Base-by-base conservation (phyloP, 2,888 invertebrate species). In the Myopa testacea region DNA sequence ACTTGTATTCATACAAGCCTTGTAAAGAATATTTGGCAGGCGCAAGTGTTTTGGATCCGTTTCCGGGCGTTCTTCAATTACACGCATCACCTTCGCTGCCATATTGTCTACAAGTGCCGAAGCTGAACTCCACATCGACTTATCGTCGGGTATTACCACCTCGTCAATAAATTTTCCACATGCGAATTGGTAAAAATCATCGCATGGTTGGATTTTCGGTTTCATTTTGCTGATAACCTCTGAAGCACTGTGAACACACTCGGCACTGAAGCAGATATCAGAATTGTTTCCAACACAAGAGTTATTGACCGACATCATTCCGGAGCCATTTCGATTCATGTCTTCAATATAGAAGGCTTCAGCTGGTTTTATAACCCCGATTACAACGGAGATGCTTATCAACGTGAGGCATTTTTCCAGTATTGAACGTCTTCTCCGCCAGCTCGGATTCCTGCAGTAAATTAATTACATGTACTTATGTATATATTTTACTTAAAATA, bases 241-340 rank as follows among this genome's bases (percentile, higher is more conserved):
- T 4, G 94, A 92, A 3, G 95, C 94, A 88, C 90, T 93, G 85
- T 94, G 93, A 75, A 96, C 91, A 89, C 97, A 97, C 83, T 95
- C 96, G 12, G 94, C 91, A 0, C 93, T 91, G 78, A 93, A 91
- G 88, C 97, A 97, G 26, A 95, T 87, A 14, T 89, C 87, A 55
- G 55, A 55, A 12, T 88, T 87, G 4, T 86, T 58, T 78, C 75
- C 6, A 45, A 81, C 1, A 26, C 26, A 26, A 26, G 26, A 26
- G 1, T 26, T 26, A 87, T 85, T 0, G 60, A 0, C 84, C 84
- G 26, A 82, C 83, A 79, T 68, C 52, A 38, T 60, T 14, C 4
- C 70, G 80, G 77, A 77, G 38, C 63, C 79, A 80, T 84, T 84
- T 19, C 84, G 83, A 19, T 87, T 78, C 34, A 86, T 85, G 62